Percentiles rank a stretch among this genome's conserved stretches.
These are phyloP conservation scores for Zaprionus davidi DNA, from an alignment of 1,140 invertebrate species.

Conservation along the genomic window DNA sequence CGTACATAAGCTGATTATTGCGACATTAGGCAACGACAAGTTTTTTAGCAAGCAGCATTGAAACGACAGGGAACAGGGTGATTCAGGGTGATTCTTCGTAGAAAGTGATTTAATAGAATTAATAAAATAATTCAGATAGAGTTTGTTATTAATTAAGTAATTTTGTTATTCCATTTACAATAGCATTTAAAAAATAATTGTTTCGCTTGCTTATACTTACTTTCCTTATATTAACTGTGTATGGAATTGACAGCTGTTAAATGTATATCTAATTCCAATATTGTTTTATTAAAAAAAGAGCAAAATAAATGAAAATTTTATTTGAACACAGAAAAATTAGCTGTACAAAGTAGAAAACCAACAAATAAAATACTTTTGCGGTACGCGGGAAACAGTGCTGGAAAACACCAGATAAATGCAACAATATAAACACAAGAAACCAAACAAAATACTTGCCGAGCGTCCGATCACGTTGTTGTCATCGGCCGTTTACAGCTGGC, in stretches of 20 bases:
- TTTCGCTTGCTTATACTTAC: no score
- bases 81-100: neutral
- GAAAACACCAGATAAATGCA: slow-evolving; percentile 1
- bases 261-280: no score
- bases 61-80: slow-evolving; percentile 14
- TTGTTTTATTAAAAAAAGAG: no score
- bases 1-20: slow-evolving; percentile 1
- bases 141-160: no score
- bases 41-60: slow-evolving; percentile 4
- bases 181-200: no score
- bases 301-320: no score
- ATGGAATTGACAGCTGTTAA: no score
- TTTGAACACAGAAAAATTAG: no score
- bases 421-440: neutral
- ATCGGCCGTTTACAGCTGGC: slow-evolving; percentile 24
- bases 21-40: slow-evolving; percentile 9
- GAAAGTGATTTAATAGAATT: neutral
- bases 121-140: neutral
- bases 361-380: no score
- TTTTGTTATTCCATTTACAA: no score
- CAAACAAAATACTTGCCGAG: neutral
- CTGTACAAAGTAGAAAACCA: no score
- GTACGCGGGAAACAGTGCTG: slow-evolving; percentile 13
- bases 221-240: no score
- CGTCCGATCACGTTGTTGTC: slow-evolving; percentile 4